A percentile compares a stretch with the other conserved stretches of the same genome.
phyloP scores from a whole-genome alignment of 2,113 vertebrate genomes.

The Dendropsophus ebraccatus region DNA sequence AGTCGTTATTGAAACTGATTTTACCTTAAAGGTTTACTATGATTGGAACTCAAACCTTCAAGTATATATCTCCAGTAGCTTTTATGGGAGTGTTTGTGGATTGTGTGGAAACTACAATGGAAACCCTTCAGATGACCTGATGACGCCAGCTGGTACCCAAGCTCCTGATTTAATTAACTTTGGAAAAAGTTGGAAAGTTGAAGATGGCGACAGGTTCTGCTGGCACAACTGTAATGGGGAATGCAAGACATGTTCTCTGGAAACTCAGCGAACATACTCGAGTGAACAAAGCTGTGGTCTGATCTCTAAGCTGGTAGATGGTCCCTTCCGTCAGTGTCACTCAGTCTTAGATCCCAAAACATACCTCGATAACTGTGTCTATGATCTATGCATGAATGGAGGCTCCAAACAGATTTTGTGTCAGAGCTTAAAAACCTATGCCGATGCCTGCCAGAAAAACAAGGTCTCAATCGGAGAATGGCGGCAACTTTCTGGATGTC shows the following conservation, averaged over 20 bases:
- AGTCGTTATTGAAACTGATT: too few species aligned
- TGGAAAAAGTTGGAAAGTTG: too few species aligned
- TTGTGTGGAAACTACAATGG: too few species aligned
- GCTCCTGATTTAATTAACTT: too few species aligned
- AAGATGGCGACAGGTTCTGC: too few species aligned
- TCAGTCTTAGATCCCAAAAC: constrained; percentile 55
- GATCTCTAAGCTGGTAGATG: constrained; percentile 57
- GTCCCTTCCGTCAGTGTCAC: constrained; percentile 63
- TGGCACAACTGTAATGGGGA: constrained; percentile 60
- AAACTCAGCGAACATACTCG: constrained; percentile 49
- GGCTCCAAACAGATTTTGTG: constrained; percentile 70
- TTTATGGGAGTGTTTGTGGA: too few species aligned
- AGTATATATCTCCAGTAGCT: too few species aligned
- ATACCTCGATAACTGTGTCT: constrained; percentile 69
- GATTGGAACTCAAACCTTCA: too few species aligned
- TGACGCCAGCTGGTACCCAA: too few species aligned
- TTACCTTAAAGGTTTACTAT: too few species aligned
- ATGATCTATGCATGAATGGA: constrained; percentile 66
- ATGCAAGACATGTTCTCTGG: constrained; percentile 63
- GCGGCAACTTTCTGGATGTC: constrained; percentile 67
- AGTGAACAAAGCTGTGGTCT: constrained; percentile 68
- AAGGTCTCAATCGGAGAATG: constrained; percentile 69
- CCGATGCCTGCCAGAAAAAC: constrained; percentile 68
- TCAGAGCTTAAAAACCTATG: constrained; percentile 69
- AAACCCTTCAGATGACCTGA: too few species aligned